Evolutionary conservation across 2,113 vertebrate genomes (phyloP).

Genomic region (Pangasianodon gigas): DNA sequence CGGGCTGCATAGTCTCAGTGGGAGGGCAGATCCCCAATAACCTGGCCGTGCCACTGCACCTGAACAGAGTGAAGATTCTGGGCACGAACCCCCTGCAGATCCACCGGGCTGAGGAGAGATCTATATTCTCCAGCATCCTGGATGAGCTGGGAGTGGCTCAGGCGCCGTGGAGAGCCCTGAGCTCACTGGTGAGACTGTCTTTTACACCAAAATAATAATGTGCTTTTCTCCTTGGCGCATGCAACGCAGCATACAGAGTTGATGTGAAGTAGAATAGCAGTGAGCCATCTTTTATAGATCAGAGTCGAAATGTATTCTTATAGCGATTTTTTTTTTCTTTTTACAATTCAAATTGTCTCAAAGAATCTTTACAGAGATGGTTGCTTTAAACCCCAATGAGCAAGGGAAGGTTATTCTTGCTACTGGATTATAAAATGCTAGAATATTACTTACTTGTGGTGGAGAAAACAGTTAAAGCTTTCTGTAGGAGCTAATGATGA

Average conservation of each 20-base stretch:
- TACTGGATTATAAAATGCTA: too few relatives aligned
- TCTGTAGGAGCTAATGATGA: too few relatives aligned
- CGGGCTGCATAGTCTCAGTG: constrained; percentile 90
- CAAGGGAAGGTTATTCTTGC: not conserved
- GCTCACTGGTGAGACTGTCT: constrained; percentile 77
- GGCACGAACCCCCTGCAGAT: constrained; percentile 88
- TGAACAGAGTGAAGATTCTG: constrained; percentile 85
- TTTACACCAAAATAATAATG: not conserved
- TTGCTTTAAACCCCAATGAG: too few relatives aligned
- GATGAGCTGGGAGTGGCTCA: constrained; percentile 87
- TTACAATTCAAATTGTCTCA: not conserved
- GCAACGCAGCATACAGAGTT: not conserved
- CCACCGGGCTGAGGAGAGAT: constrained; percentile 87
- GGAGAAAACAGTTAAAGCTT: not conserved
- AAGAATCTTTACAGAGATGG: not conserved
- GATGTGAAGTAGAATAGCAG: not conserved
- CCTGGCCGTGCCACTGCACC: constrained; percentile 84
- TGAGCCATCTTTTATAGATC: not conserved
- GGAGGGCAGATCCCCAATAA: constrained; percentile 96
- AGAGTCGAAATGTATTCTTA: too few relatives aligned
- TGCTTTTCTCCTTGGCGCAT: not conserved
- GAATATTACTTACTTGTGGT: too few relatives aligned
- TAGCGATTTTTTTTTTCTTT: not conserved
- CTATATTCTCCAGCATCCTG: constrained; percentile 84
- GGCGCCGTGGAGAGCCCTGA: constrained; percentile 90